Evolutionary conservation across 2,888 invertebrate species (phyloP).

Genomic region (Nomada fabriciana): DNA sequence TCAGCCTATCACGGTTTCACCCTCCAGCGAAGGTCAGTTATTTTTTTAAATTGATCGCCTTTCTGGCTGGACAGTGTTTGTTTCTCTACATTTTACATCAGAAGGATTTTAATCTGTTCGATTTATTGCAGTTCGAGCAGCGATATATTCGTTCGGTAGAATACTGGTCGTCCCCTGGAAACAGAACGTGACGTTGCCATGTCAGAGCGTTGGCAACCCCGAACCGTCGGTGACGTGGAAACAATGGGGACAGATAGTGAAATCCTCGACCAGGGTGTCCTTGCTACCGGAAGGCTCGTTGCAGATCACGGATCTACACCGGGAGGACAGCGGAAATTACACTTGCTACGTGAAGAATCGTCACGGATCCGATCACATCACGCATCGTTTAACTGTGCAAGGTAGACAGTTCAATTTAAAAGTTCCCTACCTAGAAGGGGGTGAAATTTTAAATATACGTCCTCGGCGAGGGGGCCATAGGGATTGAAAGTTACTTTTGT

Average conservation of each 20-base stretch:
- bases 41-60: neutral
- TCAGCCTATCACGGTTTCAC: conserved; percentile 84
- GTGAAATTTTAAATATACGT: too few relatives aligned
- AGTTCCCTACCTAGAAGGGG: too few relatives aligned
- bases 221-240: conserved; percentile 92
- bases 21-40: conserved; percentile 83
- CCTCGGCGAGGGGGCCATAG: neutral
- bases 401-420: conserved; percentile 73
- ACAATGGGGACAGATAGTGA: conserved; percentile 90
- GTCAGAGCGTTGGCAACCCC: conserved; percentile 94
- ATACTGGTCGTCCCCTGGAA: conserved; percentile 90
- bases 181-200: conserved; percentile 92
- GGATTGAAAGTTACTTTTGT: neutral
- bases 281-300: conserved; percentile 89
- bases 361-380: conserved; percentile 93
- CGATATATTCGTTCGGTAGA: conserved; percentile 84
- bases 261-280: conserved; percentile 89
- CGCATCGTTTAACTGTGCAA: conserved; percentile 89
- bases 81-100: neutral
- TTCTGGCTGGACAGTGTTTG: neutral
- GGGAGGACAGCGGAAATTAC: conserved; percentile 95
- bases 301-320: conserved; percentile 91
- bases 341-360: conserved; percentile 94
- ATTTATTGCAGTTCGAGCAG: conserved; percentile 81
- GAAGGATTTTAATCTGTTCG: neutral